Base-by-base conservation (phyloP, 2,888 invertebrate genomes). In the Chelonus formosanus region DNA sequence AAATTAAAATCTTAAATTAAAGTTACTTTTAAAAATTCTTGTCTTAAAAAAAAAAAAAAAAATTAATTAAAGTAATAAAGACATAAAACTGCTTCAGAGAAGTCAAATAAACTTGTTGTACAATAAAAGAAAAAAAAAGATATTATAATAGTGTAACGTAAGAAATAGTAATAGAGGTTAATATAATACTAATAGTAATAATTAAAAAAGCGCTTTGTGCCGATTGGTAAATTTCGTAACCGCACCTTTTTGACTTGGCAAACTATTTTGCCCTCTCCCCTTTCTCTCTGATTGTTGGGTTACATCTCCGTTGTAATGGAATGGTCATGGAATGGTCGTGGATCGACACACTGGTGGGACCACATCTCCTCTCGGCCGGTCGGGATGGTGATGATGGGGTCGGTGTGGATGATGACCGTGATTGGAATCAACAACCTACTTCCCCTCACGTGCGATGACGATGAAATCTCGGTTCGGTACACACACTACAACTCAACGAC, bases 211-310 rank as follows among this genome's bases (percentile, higher is more conserved):
- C 76, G 83, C 77, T 79, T 85, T 85, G 85, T 85, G 77, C 78
- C 78, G 75, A 77, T 64, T 79, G 79, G 76, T 80, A 78, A 80
- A 76, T 78, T 67, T 79, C 82, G 82, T 82, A 82, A 81, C 79
- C 82, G 76, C 83, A 84, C 83, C 81, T 85, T 83, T 85, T 84
- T 88, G 87, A 88, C 87, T 87, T 87, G 88, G 88, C 88, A 88
- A 88, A 87, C 87, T 86, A 86, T 86, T 85, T 87, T 88, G 87
- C 88, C 88, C 87, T 88, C 87, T 87, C 87, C 85, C 86, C 85
- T 85, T 87, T 88, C 86, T 88, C 87, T 88, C 87, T 88, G 88
- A 88, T 88, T 88, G 87, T 88, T 87, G 88, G 88, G 86, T 86
- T 86, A 86, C 85, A 85, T 85, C 86, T 85, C 85, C 85, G 85